A percentile compares a stretch with the other conserved stretches of the same genome.
Conservation (phyloP, 64 coral and sea anemone species). For the Catalaphyllia jardinei region DNA sequence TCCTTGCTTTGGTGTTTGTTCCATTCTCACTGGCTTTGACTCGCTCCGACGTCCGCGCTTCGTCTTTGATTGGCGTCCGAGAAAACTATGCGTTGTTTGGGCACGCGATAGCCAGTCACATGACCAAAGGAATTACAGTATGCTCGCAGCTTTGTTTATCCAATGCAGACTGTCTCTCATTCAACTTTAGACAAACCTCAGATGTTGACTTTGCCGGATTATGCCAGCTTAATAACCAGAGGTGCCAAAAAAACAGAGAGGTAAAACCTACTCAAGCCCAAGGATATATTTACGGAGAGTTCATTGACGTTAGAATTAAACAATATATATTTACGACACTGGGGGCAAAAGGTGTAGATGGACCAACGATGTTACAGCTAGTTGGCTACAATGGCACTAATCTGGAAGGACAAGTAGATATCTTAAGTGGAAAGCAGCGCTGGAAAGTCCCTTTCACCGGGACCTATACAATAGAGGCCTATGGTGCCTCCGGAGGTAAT, state of each 20-base stretch:
- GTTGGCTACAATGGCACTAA: constrained; percentile 15
- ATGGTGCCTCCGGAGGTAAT: constrained; percentile 61
- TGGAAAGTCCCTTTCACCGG: constrained; percentile 55
- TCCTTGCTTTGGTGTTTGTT: background rate
- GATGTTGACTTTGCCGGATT: background rate
- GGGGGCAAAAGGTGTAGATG: constrained; percentile 15
- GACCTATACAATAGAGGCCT: constrained; percentile 49
- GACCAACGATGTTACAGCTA: constrained; percentile 11
- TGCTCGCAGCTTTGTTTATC: constrained; percentile 51
- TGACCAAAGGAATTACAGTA: background rate
- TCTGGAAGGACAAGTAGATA: constrained; percentile 17
- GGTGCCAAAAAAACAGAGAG: background rate
- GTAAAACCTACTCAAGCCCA: background rate
- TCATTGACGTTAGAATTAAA: constrained; percentile 10
- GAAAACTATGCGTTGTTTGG: constrained; percentile 10
- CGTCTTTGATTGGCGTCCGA: constrained; percentile 21
- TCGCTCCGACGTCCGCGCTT: background rate
- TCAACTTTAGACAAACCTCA: constrained; percentile 29
- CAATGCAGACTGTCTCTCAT: constrained; percentile 27
- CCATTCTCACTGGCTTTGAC: constrained; percentile 9
- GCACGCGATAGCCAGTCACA: constrained; percentile 39
- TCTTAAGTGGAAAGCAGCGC: constrained; percentile 27
- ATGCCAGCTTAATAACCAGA: constrained; percentile 42
- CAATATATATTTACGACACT: constrained; percentile 38
- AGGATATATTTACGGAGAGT: constrained; percentile 45